Percentiles rank a stretch among this genome's conserved stretches.
phyloP scores from a whole-genome alignment of 2,888 invertebrate species.

The Drosophila borborema region DNA sequence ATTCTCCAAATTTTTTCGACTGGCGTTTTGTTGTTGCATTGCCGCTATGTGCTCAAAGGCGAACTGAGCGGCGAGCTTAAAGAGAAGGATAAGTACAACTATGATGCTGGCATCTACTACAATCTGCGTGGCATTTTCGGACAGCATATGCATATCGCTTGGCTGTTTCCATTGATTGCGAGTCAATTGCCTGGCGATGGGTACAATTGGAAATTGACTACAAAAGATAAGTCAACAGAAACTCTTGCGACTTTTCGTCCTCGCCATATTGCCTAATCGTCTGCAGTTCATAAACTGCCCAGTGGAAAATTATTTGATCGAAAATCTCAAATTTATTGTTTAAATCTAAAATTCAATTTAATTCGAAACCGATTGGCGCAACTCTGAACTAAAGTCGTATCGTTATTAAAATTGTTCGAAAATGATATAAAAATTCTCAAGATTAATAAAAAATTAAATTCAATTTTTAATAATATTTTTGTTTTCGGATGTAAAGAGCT shows the following conservation, averaged over 20 bases:
- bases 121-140: conserved; percentile 1
- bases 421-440: not conserved
- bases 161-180: not conserved
- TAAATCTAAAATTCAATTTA: not conserved
- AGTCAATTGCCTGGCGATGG: conserved; percentile 7
- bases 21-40: not conserved
- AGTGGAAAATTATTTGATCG: not conserved
- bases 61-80: not conserved
- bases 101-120: not conserved
- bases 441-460: too few relatives aligned
- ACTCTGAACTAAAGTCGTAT: not conserved
- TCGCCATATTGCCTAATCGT: not conserved
- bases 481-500: not conserved
- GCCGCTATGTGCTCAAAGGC: not conserved
- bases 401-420: not conserved
- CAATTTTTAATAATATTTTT: too few relatives aligned
- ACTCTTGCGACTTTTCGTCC: not conserved
- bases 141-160: conserved; percentile 11
- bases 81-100: not conserved
- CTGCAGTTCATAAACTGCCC: too few relatives aligned
- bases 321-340: not conserved
- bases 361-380: not conserved
- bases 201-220: conserved; percentile 2
- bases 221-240: not conserved
- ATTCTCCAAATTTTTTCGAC: not conserved